phyloP scores from a whole-genome alignment of 2,113 vertebrate species.

The Oenanthe melanoleuca region DNA sequence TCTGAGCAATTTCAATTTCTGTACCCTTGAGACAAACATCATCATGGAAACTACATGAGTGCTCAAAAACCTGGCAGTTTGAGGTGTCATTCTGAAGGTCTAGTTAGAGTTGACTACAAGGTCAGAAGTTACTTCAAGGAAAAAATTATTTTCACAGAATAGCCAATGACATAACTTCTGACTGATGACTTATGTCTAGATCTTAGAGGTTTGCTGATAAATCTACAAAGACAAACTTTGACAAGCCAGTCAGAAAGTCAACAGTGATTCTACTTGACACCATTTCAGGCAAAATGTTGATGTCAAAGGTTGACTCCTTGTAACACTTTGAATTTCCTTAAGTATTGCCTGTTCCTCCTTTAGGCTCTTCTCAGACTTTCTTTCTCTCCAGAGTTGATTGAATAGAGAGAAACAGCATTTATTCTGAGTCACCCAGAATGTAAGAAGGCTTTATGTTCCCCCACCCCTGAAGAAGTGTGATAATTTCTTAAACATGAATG shows the following conservation, averaged over 20 bases:
- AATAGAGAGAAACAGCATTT: neutral
- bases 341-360: neutral
- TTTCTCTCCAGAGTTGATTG: neutral
- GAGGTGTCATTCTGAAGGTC: slow-evolving; percentile 24
- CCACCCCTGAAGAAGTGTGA: neutral
- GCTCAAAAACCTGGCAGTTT: neutral
- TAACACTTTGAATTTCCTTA: neutral
- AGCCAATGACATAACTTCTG: slow-evolving; percentile 37
- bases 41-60: neutral
- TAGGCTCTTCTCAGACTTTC: neutral
- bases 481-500: neutral
- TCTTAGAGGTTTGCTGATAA: neutral
- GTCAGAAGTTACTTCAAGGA: slow-evolving; percentile 33
- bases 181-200: slow-evolving; percentile 13
- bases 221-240: slow-evolving; percentile 1
- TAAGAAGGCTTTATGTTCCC: neutral
- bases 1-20: neutral
- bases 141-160: slow-evolving; percentile 36
- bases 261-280: neutral
- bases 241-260: slow-evolving; percentile 13
- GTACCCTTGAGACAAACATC: neutral
- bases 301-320: neutral
- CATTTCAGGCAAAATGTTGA: neutral
- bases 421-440: neutral
- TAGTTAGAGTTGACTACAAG: slow-evolving; percentile 23